Conservation (phyloP, 2,888 invertebrate genomes). For the Elmis aenea region DNA sequence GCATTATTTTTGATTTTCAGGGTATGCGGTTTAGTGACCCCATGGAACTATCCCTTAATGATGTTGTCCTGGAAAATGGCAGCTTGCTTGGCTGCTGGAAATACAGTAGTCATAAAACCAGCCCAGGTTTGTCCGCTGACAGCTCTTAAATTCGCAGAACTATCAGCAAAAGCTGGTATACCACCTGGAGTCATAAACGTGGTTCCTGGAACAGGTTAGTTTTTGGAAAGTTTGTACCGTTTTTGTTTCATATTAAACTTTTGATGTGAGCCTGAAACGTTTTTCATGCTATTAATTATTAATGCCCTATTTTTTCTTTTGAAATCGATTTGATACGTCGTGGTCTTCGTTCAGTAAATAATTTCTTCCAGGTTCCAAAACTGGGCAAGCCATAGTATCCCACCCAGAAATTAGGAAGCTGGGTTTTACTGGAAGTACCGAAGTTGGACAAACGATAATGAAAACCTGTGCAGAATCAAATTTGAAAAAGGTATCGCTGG, state of each 20-base stretch:
- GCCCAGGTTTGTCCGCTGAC: conserved; percentile 90
- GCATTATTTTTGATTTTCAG: no score
- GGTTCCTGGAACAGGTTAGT: conserved; percentile 70
- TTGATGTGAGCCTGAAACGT: no score
- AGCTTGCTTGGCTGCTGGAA: conserved; percentile 93
- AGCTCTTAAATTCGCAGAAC: conserved; percentile 91
- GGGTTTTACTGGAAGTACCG: conserved; percentile 95
- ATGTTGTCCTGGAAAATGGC: conserved; percentile 99
- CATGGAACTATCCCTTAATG: conserved; percentile 99
- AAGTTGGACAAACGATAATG: conserved; percentile 90
- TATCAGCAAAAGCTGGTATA: conserved; percentile 84
- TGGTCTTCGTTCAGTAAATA: no score
- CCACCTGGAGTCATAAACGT: conserved; percentile 94
- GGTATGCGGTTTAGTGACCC: conserved; percentile 88
- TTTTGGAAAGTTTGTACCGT: not conserved
- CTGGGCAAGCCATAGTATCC: conserved; percentile 83
- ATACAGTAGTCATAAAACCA: conserved; percentile 94
- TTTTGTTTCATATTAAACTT: not conserved
- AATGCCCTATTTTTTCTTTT: no score
- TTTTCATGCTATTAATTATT: no score
- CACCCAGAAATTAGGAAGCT: conserved; percentile 84
- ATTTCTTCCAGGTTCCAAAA: conserved; percentile 56
- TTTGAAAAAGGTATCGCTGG: conserved; percentile 90
- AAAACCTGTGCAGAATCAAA: conserved; percentile 82
- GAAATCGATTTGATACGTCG: no score